phyloP scores from a whole-genome alignment of 2,113 vertebrate species.

The Syngnathus scovelli region DNA sequence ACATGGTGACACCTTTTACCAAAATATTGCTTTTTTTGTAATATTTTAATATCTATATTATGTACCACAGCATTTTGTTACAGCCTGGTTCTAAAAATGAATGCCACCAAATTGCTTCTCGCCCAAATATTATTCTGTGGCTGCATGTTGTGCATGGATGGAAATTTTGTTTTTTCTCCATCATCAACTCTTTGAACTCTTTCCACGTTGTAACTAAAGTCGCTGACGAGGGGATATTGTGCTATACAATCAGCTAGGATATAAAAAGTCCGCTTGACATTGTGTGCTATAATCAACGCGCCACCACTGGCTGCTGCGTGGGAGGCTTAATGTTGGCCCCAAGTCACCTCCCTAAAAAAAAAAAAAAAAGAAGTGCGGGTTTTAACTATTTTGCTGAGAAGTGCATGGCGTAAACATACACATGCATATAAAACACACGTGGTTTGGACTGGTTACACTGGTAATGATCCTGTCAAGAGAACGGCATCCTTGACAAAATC shows the following conservation, averaged over 20 bases:
- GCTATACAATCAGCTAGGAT: conserved; percentile 1
- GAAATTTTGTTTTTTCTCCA: neutral
- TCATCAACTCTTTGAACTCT: neutral
- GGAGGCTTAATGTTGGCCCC: neutral
- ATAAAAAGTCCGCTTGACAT: conserved; percentile 1
- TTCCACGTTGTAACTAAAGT: neutral
- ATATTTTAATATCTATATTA: too few species aligned
- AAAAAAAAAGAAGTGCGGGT: neutral
- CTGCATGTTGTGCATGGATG: neutral
- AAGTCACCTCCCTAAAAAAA: neutral
- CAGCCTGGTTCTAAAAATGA: too few species aligned
- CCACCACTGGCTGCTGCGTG: neutral
- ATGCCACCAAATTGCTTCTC: too few species aligned
- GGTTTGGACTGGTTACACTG: neutral
- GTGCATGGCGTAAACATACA: neutral
- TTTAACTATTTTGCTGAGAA: neutral
- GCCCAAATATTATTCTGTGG: too few species aligned
- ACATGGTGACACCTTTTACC: too few species aligned
- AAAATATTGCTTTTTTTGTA: too few species aligned
- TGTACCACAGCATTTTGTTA: too few species aligned
- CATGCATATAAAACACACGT: neutral
- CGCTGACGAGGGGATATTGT: neutral
- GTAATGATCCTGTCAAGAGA: neutral
- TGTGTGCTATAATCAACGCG: conserved; percentile 1
- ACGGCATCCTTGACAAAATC: neutral